Base-by-base conservation (phyloP, 2,888 invertebrate genomes). In the Mechanitis messenoides region DNA sequence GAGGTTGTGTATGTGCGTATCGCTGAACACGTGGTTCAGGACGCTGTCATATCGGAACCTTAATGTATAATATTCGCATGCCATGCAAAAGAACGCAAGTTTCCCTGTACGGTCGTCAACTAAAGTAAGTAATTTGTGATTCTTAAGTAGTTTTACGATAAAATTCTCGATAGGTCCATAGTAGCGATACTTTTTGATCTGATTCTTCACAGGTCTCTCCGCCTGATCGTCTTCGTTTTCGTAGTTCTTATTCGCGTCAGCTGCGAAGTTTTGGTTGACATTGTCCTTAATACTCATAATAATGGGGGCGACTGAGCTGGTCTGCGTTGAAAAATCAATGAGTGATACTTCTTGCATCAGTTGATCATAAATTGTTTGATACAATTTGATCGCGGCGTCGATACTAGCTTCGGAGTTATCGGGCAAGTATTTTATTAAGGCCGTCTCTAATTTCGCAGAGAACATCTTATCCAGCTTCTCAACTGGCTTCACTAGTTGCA, bases 241-340 rank as follows among this genome's bases (percentile, higher is more conserved):
- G 46, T 81, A 83, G 62, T 81, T 89, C 68, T 86, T 90, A 56
- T 88, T 89, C 0, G 86, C 79, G 47, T 90, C 90, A 0, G 79
- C 77, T 0, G 87, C 75, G 62, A 89, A 89, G 60, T 89, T 89
- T 63, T 90, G 89, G 62, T 90, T 89, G 1, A 90, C 90, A 53
- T 90, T 90, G 63, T 90, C 90, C 38, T 88, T 85, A 42, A 90
- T 90, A 60, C 89, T 89, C 90, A 90, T 89, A 2, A 90, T 89
- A 1, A 90, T 89, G 0, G 90, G 90, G 5, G 90, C 90, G 0
- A 90, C 90, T 0, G 89, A 81, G 59, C 84, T 82, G 0, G 87
- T 84, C 60, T 85, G 83, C 0, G 79, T 69, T 0, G 85, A 78
- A 66, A 90, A 90, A 58, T 90, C 90, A 0, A 85, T 78, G 20